Evolutionary conservation across 2,797 vertebrate genomes (phyloP), one percentile per base, ranked within the genome.

Genomic region (Bucorvus abyssinicus): DNA sequence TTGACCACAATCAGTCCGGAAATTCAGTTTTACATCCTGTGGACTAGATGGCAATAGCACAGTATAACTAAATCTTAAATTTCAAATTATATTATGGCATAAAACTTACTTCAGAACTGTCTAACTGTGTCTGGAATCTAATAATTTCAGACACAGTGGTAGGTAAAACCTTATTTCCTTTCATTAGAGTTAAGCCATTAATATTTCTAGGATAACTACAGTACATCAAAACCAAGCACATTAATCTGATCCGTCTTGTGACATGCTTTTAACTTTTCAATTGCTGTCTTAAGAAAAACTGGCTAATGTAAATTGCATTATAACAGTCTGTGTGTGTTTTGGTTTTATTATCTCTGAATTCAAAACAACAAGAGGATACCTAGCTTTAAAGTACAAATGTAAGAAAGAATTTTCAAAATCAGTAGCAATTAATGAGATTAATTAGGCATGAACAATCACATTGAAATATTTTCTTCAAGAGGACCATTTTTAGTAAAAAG

Each of bases 141-240:
- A 89, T 95, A 94, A 96, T 96, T 97, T 95, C 91, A 77, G 81
- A 87, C 83, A 93, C 91, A 96, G 89, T 84, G 52, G 87, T 94
- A 95, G 92, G 87, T 85, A 94, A 96, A 97, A 84, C 82, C 90
- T 69, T 93, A 94, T 85, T 91, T 91, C 85, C 94, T 95, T 93
- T 95, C 97, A 94, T 93, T 91, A 97, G 42, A 93, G 52, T 84
- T 81, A 93, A 94, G 87, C 91, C 83, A 94, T 84, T 95, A 96
- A 69, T 95, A 94, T 95, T 96, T 97, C 92, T 96, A 73, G 70
- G 94, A 59, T 94, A 96, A 95, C 81, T 91, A 92, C 50, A 73
- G 63, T 78, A 89, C 68, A 42, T 95, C 77, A 96, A 91, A 97
- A 95, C 57, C 44, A 40, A 87, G 57, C 13, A 6, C 75, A 96